Evolutionary conservation across 2,888 invertebrate species (phyloP).

Genomic region (Microplitis deprimator): DNA sequence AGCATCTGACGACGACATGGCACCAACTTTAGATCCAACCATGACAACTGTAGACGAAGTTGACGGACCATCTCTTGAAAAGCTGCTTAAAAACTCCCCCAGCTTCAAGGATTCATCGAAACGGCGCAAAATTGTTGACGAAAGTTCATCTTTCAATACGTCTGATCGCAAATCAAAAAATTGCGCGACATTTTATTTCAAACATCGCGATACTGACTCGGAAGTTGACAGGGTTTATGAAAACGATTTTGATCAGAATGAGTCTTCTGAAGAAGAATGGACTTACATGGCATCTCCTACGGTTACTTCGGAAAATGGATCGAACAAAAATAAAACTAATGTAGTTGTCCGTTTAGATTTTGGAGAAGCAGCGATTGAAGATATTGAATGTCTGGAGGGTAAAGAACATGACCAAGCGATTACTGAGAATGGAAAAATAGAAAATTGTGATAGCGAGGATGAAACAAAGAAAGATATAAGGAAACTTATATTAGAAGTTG

Average conservation of each 20-base stretch:
- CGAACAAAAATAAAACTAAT: conserved; percentile 57
- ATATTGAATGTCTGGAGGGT: conserved; percentile 47
- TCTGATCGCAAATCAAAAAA: conserved; percentile 86
- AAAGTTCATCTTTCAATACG: conserved; percentile 63
- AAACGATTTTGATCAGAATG: conserved; percentile 70
- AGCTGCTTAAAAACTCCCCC: not conserved
- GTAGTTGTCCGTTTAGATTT: conserved; percentile 63
- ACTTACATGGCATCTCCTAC: conserved; percentile 73
- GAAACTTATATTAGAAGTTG: conserved; percentile 85
- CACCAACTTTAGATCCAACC: conserved; percentile 64
- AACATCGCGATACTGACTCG: conserved; percentile 89
- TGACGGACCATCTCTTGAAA: conserved; percentile 53
- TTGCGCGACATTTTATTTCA: conserved; percentile 88
- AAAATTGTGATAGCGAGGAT: conserved; percentile 71
- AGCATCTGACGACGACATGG: conserved; percentile 60
- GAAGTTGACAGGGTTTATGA: conserved; percentile 75
- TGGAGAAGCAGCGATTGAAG: conserved; percentile 54
- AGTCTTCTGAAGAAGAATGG: conserved; percentile 81
- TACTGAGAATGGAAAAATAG: conserved; percentile 61
- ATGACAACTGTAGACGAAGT: conserved; percentile 58
- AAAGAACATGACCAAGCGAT: conserved; percentile 54
- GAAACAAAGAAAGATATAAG: conserved; percentile 76
- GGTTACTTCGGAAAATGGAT: conserved; percentile 49
- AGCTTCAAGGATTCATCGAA: conserved; percentile 45
- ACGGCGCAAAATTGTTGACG: conserved; percentile 59